A percentile compares a stretch with the other conserved stretches of the same genome.
phyloP scores from a whole-genome alignment of 2,888 invertebrate genomes.

The Chelonus formosanus region DNA sequence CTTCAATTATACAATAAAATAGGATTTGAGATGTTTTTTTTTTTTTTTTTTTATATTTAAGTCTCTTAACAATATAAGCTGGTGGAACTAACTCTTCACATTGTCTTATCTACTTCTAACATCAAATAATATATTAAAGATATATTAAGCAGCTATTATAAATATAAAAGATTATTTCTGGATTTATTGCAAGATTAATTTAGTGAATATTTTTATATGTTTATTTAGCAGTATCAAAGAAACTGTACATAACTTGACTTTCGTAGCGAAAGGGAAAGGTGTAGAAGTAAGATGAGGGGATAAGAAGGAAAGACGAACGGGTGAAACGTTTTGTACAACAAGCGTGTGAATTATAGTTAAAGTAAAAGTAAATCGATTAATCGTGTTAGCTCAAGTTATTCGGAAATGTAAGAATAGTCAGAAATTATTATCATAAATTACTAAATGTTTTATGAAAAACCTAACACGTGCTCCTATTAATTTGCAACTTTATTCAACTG shows the following conservation, averaged over 20 bases:
- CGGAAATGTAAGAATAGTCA: too few species aligned
- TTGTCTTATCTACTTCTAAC: too few species aligned
- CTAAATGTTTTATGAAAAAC: not conserved
- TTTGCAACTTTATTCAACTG: not conserved
- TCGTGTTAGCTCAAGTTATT: slow-evolving; percentile 1
- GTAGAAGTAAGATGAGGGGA: slow-evolving; percentile 7
- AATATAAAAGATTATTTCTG: too few species aligned
- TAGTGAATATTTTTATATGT: too few species aligned
- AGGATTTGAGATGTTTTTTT: too few species aligned
- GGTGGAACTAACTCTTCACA: too few species aligned
- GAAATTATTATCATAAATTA: not conserved
- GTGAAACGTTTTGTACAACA: slow-evolving; percentile 11
- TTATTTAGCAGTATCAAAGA: slow-evolving; percentile 11
- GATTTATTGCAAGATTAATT: too few species aligned
- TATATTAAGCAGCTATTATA: too few species aligned
- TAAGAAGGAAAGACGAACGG: slow-evolving; percentile 10
- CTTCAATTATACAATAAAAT: too few species aligned
- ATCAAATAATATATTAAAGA: too few species aligned
- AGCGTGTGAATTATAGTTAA: slow-evolving; percentile 10
- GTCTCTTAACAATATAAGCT: too few species aligned
- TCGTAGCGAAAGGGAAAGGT: slow-evolving; percentile 42
- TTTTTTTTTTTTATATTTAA: too few species aligned
- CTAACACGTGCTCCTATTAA: not conserved
- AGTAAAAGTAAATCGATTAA: slow-evolving; percentile 16
- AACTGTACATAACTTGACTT: slow-evolving; percentile 37